A percentile compares a stretch with the other conserved stretches of the same genome.
phyloP scores from a whole-genome alignment of 1,140 invertebrate species.

The Drosophila ambigua region DNA sequence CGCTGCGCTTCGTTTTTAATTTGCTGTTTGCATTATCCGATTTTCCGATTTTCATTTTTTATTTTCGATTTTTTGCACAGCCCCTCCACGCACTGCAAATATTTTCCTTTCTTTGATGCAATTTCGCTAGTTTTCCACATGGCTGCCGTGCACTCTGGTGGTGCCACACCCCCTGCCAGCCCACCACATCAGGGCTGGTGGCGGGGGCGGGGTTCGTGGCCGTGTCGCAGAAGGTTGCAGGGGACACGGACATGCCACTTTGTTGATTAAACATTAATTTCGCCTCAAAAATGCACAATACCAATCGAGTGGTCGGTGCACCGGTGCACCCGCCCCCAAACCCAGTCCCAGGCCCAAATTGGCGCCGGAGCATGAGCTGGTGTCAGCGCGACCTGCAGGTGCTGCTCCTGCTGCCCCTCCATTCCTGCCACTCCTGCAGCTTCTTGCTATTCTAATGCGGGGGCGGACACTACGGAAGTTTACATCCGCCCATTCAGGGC shows the following conservation, averaged over 20 bases:
- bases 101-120: slow-evolving; percentile 70
- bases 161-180: too few relatives aligned
- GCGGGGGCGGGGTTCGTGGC: too few relatives aligned
- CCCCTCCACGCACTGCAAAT: slow-evolving; percentile 66
- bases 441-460: neutral
- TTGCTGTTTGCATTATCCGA: slow-evolving; percentile 74
- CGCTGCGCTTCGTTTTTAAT: slow-evolving; percentile 63
- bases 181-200: too few relatives aligned
- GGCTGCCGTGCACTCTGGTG: slow-evolving; percentile 1
- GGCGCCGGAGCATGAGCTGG: neutral
- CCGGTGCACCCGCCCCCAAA: too few relatives aligned
- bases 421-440: too few relatives aligned
- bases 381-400: neutral
- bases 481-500: neutral
- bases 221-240: neutral
- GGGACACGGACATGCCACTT: slow-evolving; percentile 34
- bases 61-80: slow-evolving; percentile 21
- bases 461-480: neutral
- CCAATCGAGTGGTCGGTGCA: slow-evolving; percentile 20
- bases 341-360: neutral
- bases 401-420: neutral
- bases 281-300: slow-evolving; percentile 48
- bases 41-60: slow-evolving; percentile 39
- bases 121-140: slow-evolving; percentile 67
- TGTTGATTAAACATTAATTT: slow-evolving; percentile 74